A percentile compares a stretch with the other conserved stretches of the same genome.
These are phyloP conservation scores for Saturnia pavonia DNA, from an alignment of 2,888 invertebrate genomes.

Conservation along the genomic window DNA sequence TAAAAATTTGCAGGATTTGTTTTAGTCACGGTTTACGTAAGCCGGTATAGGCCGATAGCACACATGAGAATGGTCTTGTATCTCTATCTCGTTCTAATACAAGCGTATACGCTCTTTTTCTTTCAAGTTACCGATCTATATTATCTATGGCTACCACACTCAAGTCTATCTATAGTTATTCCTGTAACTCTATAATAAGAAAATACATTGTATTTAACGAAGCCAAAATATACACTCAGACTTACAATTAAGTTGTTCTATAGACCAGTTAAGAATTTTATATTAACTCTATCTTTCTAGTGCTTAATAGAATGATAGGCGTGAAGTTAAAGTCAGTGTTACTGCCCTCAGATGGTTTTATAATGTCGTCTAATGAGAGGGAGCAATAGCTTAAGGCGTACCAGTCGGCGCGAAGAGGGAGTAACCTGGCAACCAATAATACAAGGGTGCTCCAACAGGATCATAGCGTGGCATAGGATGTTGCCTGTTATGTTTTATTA, in stretches of 20 bases:
- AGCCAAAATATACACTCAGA: not conserved
- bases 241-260: not conserved
- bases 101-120: too few species aligned
- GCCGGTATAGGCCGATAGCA: too few species aligned
- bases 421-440: conserved; percentile 10
- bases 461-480: not conserved
- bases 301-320: not conserved
- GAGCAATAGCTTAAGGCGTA: not conserved
- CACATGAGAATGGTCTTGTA: too few species aligned
- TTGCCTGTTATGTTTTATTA: conserved; percentile 8
- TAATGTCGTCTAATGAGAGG: conserved; percentile 3
- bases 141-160: too few species aligned
- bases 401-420: not conserved
- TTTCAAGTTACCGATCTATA: too few species aligned
- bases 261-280: not conserved
- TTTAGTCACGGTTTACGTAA: too few species aligned
- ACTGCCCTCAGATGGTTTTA: conserved; percentile 4
- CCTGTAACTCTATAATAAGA: not conserved
- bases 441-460: not conserved
- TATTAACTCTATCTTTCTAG: not conserved
- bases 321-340: conserved; percentile 7
- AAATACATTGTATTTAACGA: not conserved
- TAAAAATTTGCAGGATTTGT: too few species aligned
- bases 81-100: too few species aligned
- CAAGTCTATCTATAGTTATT: not conserved